These are phyloP conservation scores for Momotus momota DNA, from an alignment of 2,797 vertebrate genomes.

Conservation along the genomic window DNA sequence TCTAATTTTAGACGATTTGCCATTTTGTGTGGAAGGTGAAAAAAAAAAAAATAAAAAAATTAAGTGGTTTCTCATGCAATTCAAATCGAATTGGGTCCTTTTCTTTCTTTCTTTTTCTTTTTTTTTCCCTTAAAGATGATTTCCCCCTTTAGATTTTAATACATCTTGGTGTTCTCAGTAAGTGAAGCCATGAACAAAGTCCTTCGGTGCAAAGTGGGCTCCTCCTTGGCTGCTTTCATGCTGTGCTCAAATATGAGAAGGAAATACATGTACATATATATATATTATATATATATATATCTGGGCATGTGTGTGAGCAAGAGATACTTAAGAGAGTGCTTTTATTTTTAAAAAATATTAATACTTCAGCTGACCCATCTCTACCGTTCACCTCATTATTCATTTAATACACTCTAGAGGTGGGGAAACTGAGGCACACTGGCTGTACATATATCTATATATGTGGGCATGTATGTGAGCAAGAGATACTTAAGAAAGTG, in stretches of 20 bases:
- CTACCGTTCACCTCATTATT: background rate
- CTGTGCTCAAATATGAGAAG: background rate
- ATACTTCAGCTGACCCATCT: no score
- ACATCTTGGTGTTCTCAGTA: background rate
- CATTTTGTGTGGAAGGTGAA: background rate
- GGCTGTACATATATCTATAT: background rate
- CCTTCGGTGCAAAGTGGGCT: background rate
- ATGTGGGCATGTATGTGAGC: background rate
- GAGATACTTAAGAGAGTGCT: background rate
- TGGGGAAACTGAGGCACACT: background rate
- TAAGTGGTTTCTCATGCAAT: conserved; percentile 57
- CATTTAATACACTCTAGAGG: background rate
- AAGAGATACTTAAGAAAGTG: background rate
- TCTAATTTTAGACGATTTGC: conserved; percentile 44
- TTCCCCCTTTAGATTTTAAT: conserved; percentile 19
- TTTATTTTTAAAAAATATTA: background rate
- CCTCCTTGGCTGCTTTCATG: conserved; percentile 12
- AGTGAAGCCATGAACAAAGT: conserved; percentile 33
- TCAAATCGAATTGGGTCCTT: conserved; percentile 6
- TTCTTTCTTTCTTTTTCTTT: background rate
- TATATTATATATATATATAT: background rate
- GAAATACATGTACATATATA: background rate
- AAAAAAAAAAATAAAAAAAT: background rate
- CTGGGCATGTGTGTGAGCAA: background rate
- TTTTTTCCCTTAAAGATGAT: background rate